These are phyloP conservation scores for Formica selysi DNA, from an alignment of 1,140 invertebrate genomes.

Conservation along the genomic window DNA sequence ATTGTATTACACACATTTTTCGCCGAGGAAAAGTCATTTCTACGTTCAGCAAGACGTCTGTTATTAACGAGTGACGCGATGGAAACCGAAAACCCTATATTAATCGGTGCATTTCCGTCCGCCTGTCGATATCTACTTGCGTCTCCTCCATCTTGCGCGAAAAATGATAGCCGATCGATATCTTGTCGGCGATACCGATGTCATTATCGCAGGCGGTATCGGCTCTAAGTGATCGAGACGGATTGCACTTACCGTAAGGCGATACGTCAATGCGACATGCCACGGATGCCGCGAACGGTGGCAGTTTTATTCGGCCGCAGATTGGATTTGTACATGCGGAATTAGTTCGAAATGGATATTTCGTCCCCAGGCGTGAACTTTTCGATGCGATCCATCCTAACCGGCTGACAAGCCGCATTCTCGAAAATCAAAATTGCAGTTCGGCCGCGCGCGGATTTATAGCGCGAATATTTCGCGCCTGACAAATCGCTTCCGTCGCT, in stretches of 20 bases:
- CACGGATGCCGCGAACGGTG: background rate
- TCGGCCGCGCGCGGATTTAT: slow-evolving; percentile 24
- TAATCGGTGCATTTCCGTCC: slow-evolving; percentile 23
- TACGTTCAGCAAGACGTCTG: background rate
- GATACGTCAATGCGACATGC: slow-evolving; percentile 53
- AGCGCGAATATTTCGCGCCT: slow-evolving; percentile 20
- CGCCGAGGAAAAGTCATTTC: background rate
- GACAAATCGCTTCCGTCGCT: background rate
- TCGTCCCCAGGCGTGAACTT: slow-evolving; percentile 34
- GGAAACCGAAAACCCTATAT: slow-evolving; percentile 6
- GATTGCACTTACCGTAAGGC: slow-evolving; percentile 50
- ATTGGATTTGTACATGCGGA: slow-evolving; percentile 64
- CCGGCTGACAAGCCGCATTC: slow-evolving; percentile 24
- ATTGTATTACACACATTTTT: background rate
- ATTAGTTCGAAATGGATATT: slow-evolving; percentile 62
- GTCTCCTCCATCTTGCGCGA: slow-evolving; percentile 35
- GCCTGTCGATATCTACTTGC: slow-evolving; percentile 44
- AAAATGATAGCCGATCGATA: slow-evolving; percentile 62
- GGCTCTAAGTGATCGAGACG: slow-evolving; percentile 48
- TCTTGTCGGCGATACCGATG: slow-evolving; percentile 35
- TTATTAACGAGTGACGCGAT: slow-evolving; percentile 30
- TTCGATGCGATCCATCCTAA: slow-evolving; percentile 26
- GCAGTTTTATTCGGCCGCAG: slow-evolving; percentile 56
- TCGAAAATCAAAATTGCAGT: slow-evolving; percentile 59
- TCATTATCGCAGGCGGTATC: slow-evolving; percentile 50